Evolutionary conservation across 2,113 vertebrate genomes (phyloP), one percentile per base, ranked within the genome.

Genomic region (Dascyllus trimaculatus): DNA sequence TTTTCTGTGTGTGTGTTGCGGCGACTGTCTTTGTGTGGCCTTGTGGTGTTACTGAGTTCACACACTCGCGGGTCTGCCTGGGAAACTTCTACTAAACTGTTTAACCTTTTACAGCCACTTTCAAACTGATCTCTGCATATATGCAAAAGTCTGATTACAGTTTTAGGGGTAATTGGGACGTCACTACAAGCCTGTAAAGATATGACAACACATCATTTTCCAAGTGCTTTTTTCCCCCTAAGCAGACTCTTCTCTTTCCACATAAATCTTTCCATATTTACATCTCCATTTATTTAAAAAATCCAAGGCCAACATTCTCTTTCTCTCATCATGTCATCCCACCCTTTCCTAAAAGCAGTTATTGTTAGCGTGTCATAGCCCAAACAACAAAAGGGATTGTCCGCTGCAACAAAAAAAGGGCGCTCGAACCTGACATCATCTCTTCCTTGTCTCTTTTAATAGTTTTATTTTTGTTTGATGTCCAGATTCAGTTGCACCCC

Each of bases 211-310:
- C 82, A 74, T 86, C 38, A 74, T 84, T 87, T 84, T 80, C 74
- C 67, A 2, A 65, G 57, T 17, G 1, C 58, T 35, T 35, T 35
- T 35, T 48, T 19, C 4, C 1, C 19, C 80, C 84, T 76, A 81
- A 88, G 75, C 71, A 35, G 65, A 38, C 75, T 73, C 56, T 80
- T 70, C 59, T 81, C 69, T 87, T 88, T 88, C 87, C 87, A 79
- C 80, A 72, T 85, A 76, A 89, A 86, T 85, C 84, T 85, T 89
- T 91, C 85, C 82, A 84, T 89, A 90, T 88, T 91, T 86, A 84
- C 75, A 87, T 82, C 72, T 80, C 38, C 26, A 76, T 84, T 84
- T 92, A 89, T 85, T 83, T 79, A 43, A 43, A 88, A 89, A 84
- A 82, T 78, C 81, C 87, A 77, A 90, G 82, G 85, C 77, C 68